Base-by-base conservation (phyloP, 2,797 vertebrate species). In the Brachyrhaphis roseni region DNA sequence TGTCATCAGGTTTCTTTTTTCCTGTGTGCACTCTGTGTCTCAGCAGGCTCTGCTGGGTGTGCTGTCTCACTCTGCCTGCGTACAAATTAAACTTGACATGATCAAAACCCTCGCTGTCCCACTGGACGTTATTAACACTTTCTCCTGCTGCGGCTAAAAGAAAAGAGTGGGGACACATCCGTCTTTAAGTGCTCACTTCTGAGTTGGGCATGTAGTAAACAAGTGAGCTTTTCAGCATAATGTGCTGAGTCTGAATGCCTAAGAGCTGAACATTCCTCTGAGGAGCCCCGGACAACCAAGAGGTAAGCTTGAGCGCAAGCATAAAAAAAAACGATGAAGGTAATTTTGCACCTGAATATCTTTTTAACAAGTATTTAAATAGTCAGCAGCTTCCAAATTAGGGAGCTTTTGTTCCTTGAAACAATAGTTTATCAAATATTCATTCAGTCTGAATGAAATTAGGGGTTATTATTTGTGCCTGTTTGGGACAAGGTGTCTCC, bases 1-100 rank as follows among this genome's bases (percentile, higher is more conserved):
- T 72, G 78, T 87, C 85, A 82, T 82, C 80, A 78, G 74, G 59
- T 84, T 84, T 1, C 80, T 82, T 75, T 66, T 41, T 26, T 12
- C 66, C 59, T 7, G 26, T 1, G 62, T 70, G 77, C 66, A 43
- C 39, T 0, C 51, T 59, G 62, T 51, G 20, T 79, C 75, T 39
- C 55, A 1, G 2, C 55, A 82, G 39, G 57, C 76, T 53, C 18
- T 73, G 47, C 72, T 76, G 57, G 10, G 5, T 59, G 36, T 31
- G 39, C 74, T 59, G 53, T 28, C 43, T 41, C 16, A 20, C 41
- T 57, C 74, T 57, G 74, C 53, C 16, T 31, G 23, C 16, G 15
- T 39, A n/a, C 75, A 77, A 71, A 71, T 43, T 43, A n/a, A 15
- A 43, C 39, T 28, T 71, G 64, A 68, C 64, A 68, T 41, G 64